Evolutionary conservation across 2,797 vertebrate genomes (phyloP).

Genomic region (Poecilia picta): DNA sequence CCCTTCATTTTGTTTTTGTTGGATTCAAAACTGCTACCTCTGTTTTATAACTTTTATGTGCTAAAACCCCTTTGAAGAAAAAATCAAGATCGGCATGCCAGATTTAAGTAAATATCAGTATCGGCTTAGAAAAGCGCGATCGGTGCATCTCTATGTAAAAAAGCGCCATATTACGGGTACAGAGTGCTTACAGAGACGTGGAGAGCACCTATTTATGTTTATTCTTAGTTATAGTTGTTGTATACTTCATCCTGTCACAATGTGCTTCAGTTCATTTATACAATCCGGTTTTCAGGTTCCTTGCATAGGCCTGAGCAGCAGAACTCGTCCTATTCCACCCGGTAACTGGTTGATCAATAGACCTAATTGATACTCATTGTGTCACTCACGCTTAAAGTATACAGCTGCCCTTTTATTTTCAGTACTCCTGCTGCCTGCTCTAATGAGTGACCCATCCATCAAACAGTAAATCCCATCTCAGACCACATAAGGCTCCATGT

Average conservation of each 20-base stretch:
- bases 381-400: constrained; percentile 74
- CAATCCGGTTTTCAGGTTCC: constrained; percentile 31
- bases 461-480: constrained; percentile 63
- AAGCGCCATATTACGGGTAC: constrained; percentile 89
- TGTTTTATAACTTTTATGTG: not conserved
- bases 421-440: constrained; percentile 59
- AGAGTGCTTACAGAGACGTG: constrained; percentile 68
- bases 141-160: not conserved
- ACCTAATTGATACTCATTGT: constrained; percentile 79
- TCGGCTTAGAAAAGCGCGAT: not conserved
- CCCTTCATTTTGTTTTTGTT: not conserved
- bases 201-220: constrained; percentile 35
- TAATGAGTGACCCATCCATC: constrained; percentile 77
- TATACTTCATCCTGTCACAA: constrained; percentile 23
- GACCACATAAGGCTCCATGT: constrained; percentile 60
- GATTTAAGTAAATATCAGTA: not conserved
- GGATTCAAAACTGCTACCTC: constrained; percentile 3
- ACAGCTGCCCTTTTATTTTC: constrained; percentile 68
- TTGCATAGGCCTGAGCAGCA: constrained; percentile 34
- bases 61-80: not conserved
- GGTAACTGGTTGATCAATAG: constrained; percentile 79
- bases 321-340: constrained; percentile 62
- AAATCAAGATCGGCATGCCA: not conserved
- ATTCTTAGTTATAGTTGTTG: constrained; percentile 27
- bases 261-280: constrained; percentile 40